Conservation (phyloP, 1,140 invertebrate species). For the Anoplolepis gracilipes region DNA sequence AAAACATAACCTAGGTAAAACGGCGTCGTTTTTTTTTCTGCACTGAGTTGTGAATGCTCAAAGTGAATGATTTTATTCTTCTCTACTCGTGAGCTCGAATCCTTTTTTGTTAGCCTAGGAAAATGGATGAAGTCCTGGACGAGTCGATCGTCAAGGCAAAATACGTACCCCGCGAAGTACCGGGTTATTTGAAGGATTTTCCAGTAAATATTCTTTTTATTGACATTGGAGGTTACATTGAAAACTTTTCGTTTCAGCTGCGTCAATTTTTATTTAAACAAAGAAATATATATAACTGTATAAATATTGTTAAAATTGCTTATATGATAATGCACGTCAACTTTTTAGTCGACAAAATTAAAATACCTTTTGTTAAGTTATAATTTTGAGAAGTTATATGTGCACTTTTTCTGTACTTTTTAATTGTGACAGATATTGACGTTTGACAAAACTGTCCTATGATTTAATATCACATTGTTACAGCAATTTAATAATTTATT, state of each 20-base stretch:
- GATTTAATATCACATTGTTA: background rate
- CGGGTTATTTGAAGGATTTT: slow-evolving; percentile 75
- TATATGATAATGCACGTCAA: background rate
- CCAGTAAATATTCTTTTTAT: slow-evolving; percentile 75
- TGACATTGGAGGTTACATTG: slow-evolving; percentile 15
- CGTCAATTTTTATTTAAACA: background rate
- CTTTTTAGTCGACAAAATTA: background rate
- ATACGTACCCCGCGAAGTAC: slow-evolving; percentile 68
- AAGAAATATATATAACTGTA: background rate
- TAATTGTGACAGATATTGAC: background rate
- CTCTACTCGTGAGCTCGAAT: background rate
- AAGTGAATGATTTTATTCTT: slow-evolving; percentile 27
- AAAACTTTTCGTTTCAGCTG: background rate
- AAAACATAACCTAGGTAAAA: slow-evolving; percentile 74
- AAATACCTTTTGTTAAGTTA: background rate
- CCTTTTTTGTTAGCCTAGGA: background rate
- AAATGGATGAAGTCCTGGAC: slow-evolving; percentile 76
- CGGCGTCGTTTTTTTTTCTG: slow-evolving; percentile 68
- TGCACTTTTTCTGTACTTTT: background rate
- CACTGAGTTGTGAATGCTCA: background rate
- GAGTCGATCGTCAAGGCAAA: slow-evolving; percentile 75
- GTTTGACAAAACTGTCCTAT: background rate
- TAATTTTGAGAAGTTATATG: background rate
- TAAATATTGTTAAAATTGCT: background rate
- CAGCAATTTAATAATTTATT: background rate